Conservation (phyloP, 2,888 invertebrate genomes). For the Drosophila acutilabella region DNA sequence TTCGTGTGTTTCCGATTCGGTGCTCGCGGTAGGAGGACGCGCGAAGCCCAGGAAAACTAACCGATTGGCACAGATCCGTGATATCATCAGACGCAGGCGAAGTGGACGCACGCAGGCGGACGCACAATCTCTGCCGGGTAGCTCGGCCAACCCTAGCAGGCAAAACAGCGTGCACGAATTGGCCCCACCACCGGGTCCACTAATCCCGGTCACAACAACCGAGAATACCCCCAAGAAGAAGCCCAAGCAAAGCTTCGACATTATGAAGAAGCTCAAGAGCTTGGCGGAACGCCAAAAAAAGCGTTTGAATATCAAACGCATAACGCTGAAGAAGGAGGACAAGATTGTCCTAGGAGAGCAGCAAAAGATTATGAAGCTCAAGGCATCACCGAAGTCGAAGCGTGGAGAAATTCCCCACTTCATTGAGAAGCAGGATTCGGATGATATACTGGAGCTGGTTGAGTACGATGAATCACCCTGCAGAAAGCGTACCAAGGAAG, state of each 20-base stretch:
- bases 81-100: slow-evolving; percentile 86
- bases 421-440: slow-evolving; percentile 85
- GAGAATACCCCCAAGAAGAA: slow-evolving; percentile 64
- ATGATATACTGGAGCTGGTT: slow-evolving; percentile 84
- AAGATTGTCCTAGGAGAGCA: slow-evolving; percentile 85
- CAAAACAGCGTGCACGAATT: slow-evolving; percentile 78
- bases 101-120: slow-evolving; percentile 80
- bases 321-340: slow-evolving; percentile 84
- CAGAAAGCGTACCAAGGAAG: slow-evolving; percentile 79
- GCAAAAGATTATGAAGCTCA: slow-evolving; percentile 87
- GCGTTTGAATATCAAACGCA: slow-evolving; percentile 85
- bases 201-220: slow-evolving; percentile 53
- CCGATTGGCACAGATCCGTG: slow-evolving; percentile 83
- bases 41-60: slow-evolving; percentile 79
- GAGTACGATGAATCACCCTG: slow-evolving; percentile 85
- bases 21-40: slow-evolving; percentile 79
- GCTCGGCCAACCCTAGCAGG: slow-evolving; percentile 74
- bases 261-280: slow-evolving; percentile 88
- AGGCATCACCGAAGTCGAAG: slow-evolving; percentile 88
- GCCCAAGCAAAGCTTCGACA: slow-evolving; percentile 86
- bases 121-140: slow-evolving; percentile 83
- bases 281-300: slow-evolving; percentile 88
- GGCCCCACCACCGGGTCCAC: slow-evolving; percentile 75
- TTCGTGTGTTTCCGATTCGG: slow-evolving; percentile 84
- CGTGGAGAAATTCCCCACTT: slow-evolving; percentile 85